Conservation (phyloP, 2,888 invertebrate genomes). For the Conistra vaccinii region DNA sequence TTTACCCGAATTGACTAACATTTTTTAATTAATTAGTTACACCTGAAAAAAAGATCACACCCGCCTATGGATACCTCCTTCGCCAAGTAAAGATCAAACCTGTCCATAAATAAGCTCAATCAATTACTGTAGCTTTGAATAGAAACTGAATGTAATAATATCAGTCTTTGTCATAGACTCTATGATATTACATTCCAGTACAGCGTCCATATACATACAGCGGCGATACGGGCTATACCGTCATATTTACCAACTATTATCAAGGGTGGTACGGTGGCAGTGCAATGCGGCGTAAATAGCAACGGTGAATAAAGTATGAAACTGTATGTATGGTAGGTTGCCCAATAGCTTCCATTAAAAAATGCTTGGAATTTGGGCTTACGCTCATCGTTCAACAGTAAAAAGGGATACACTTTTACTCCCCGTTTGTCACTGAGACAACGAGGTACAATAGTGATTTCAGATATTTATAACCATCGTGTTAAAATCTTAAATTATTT, state of each 20-base stretch:
- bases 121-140: neutral
- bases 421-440: neutral
- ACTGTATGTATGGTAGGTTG: neutral
- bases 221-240: neutral
- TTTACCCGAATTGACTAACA: neutral
- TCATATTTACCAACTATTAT: constrained; percentile 31
- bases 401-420: neutral
- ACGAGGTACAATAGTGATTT: neutral
- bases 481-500: neutral
- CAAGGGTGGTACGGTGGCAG: neutral
- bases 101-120: neutral
- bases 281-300: constrained; percentile 7
- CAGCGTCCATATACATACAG: neutral
- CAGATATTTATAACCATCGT: neutral
- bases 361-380: neutral
- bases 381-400: neutral
- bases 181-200: neutral
- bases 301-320: neutral
- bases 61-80: too few relatives aligned
- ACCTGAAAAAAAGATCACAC: neutral
- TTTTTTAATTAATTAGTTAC: neutral
- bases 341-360: neutral
- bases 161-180: neutral
- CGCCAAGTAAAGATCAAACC: neutral
- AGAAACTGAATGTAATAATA: neutral